Conservation (phyloP, 2,113 vertebrate genomes). For the Illadopsis cleaveri region DNA sequence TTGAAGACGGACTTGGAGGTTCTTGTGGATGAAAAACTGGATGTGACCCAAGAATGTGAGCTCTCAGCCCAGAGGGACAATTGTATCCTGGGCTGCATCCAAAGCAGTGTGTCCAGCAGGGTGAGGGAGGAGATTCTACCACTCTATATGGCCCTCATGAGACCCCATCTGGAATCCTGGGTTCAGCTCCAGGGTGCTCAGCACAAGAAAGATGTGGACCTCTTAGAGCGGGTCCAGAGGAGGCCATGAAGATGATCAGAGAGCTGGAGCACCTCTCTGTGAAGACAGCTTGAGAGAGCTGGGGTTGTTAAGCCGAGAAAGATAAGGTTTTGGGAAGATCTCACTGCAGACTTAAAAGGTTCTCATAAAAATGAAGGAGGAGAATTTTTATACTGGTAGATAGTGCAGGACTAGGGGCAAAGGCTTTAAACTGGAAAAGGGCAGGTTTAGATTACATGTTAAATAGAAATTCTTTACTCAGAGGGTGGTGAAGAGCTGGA, state of each 20-base stretch:
- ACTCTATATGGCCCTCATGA: not conserved
- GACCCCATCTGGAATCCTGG: not conserved
- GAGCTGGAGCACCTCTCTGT: not conserved
- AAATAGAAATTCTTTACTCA: not conserved
- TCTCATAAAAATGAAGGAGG: not conserved
- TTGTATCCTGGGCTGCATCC: not conserved
- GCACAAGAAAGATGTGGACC: not conserved
- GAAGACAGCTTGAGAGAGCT: not conserved
- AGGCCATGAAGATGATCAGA: not conserved
- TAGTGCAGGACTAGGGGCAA: not conserved
- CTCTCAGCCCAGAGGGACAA: not conserved
- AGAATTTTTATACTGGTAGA: not conserved
- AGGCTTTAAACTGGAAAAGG: not conserved
- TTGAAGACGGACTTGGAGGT: not conserved
- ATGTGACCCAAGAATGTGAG: not conserved
- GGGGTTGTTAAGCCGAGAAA: not conserved
- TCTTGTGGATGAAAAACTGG: not conserved
- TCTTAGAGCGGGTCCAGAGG: not conserved
- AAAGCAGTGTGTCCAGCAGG: rapidly evolving
- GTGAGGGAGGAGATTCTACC: not conserved
- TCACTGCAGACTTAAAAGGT: not conserved
- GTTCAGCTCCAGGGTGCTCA: not conserved
- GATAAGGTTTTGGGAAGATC: not conserved
- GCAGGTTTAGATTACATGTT: not conserved
- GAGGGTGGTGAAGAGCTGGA: not conserved